Base-by-base conservation (phyloP, 1,140 invertebrate genomes). In the Bilobella aurantiaca region DNA sequence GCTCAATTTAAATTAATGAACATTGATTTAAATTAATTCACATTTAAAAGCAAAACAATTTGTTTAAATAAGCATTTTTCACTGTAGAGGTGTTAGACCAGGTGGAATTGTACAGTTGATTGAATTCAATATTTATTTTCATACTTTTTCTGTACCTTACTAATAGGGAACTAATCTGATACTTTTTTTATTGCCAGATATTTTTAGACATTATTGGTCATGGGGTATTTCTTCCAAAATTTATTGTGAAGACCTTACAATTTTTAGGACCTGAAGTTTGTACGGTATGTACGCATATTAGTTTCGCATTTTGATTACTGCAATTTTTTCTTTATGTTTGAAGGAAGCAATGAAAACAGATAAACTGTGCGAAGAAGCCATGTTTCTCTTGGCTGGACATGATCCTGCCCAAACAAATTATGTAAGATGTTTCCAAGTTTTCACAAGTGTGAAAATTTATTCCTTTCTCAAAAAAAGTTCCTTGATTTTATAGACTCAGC, bases 241-340 rank as follows among this genome's bases (percentile, higher is more conserved):
- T 37, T 18, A 12, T 62, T 23, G 21, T 14, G 14, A 62, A 25
- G 2, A 12, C 30, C 12, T 16, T 63, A 2, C 42, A 12, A 3
- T 53, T 53, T 28, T n/a, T 56, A 56, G 42, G 8, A 12, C 46
- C 62, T 32, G 21, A 29, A 27, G 12, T 57, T 63, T 63, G 49
- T 21, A 63, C 65, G 67, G 46, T 64, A 31, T 23, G 28, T 28
- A 49, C 31, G 14, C 32, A 37, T 29, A 60, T 31, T 42, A 12
- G 34, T 42, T 18, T 42, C 18, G 8, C 34, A 18, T 42, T 18
- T 42, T 42, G 34, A 42, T 42, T 18, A 12, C 18, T 8, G 34
- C 8, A 42, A 42, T 42, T 42, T 12, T 18, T 42, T 42, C 18
- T 42, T 42, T 42, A n/a, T n/a, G n/a, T n/a, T n/a, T n/a, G n/a